Evolutionary conservation across 2,113 vertebrate species (phyloP).

Genomic region (Scophthalmus maximus): DNA sequence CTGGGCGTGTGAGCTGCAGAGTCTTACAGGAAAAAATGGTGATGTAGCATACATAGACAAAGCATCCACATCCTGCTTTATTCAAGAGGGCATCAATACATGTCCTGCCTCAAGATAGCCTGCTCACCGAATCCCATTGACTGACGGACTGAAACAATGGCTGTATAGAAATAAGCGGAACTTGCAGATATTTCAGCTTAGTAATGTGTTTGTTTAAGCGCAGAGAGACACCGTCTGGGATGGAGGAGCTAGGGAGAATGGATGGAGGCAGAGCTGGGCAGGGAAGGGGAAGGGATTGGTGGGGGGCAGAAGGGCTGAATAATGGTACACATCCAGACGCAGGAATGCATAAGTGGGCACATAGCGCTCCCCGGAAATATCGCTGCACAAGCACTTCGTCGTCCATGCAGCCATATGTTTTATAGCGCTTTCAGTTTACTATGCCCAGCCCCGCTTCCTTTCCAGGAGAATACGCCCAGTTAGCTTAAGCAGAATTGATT

Average conservation of each 20-base stretch:
- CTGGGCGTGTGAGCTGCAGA: conserved; percentile 22
- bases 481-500: conserved; percentile 69
- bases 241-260: conserved; percentile 41
- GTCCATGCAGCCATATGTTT: conserved; percentile 69
- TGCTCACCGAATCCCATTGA: conserved; percentile 45
- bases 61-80: conserved; percentile 49
- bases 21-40: conserved; percentile 37
- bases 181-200: conserved; percentile 74
- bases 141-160: conserved; percentile 63
- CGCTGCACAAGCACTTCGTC: conserved; percentile 66
- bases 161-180: conserved; percentile 45
- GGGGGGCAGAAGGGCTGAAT: conserved; percentile 55
- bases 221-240: conserved; percentile 37
- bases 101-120: conserved; percentile 48
- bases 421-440: conserved; percentile 66
- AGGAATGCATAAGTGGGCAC: conserved; percentile 69
- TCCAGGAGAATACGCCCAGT: conserved; percentile 59
- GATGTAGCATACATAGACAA: conserved; percentile 49
- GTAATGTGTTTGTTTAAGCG: conserved; percentile 75
- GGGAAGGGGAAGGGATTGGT: conserved; percentile 5
- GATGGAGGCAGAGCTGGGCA: conserved; percentile 45
- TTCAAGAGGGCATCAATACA: conserved; percentile 62
- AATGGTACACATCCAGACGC: conserved; percentile 65
- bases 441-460: conserved; percentile 41
- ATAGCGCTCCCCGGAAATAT: conserved; percentile 46